phyloP scores from a whole-genome alignment of 2,113 vertebrate genomes.

The Apteryx mantelli region DNA sequence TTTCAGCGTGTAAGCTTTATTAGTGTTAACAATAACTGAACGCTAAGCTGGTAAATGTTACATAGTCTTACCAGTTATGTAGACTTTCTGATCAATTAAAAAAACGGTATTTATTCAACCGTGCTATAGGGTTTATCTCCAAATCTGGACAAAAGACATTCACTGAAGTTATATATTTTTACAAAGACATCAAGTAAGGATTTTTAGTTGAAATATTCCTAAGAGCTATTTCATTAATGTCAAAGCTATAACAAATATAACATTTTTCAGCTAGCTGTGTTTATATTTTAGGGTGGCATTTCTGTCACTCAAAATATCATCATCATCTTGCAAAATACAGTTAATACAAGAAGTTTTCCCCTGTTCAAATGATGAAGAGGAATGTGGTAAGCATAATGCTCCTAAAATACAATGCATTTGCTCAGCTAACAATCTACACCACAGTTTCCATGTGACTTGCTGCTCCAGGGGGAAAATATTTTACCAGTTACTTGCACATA shows the following conservation, averaged over 20 bases:
- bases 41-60: neutral
- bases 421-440: neutral
- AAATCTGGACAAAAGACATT: neutral
- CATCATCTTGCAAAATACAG: neutral
- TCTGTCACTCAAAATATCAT: neutral
- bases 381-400: neutral
- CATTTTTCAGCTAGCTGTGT: neutral
- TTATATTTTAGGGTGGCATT: neutral
- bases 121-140: neutral
- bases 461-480: neutral
- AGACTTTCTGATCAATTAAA: neutral
- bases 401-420: neutral
- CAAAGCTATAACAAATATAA: neutral
- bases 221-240: neutral
- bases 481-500: neutral
- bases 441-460: neutral
- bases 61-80: neutral
- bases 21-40: neutral
- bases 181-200: neutral
- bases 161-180: neutral
- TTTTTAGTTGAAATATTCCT: neutral
- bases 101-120: neutral
- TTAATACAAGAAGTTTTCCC: neutral
- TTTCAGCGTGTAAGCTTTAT: neutral
- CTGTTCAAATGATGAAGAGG: neutral